A percentile compares a stretch with the other conserved stretches of the same genome.
Conservation (phyloP, 2,797 vertebrate species). For the Coregonus ussuriensis region DNA sequence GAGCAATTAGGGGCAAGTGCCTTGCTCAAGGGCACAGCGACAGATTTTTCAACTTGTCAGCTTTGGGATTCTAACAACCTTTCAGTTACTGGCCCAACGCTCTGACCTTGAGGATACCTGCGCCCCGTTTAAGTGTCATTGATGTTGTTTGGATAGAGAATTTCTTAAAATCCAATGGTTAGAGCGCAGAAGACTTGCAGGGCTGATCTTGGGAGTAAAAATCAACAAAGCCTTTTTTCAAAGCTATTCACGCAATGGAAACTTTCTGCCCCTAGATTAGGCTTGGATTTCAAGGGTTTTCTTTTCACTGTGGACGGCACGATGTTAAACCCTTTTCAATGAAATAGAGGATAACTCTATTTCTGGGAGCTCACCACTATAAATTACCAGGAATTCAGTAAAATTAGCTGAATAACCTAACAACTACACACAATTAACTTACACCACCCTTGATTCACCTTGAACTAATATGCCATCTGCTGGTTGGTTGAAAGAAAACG, state of each 20-base stretch:
- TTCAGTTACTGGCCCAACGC: no score
- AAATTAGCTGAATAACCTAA: neutral
- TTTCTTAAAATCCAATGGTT: no score
- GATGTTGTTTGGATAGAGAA: no score
- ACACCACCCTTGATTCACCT: neutral
- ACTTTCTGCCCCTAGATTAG: neutral
- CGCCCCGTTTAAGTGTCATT: no score
- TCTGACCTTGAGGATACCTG: no score
- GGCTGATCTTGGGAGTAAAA: neutral
- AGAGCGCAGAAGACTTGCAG: neutral
- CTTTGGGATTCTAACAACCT: no score
- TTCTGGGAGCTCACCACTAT: neutral
- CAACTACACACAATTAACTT: neutral
- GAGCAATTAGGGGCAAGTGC: no score
- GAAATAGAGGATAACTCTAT: neutral
- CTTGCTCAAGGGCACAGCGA: no score
- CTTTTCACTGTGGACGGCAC: neutral
- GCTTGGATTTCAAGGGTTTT: neutral
- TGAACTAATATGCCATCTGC: neutral
- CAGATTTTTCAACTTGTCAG: no score
- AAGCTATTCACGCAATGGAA: neutral
- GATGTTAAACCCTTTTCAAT: neutral
- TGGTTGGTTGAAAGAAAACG: slow-evolving; percentile 1
- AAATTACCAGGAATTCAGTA: neutral
- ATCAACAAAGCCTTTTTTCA: neutral